A percentile compares a stretch with the other conserved stretches of the same genome.
phyloP scores from a whole-genome alignment of 2,113 vertebrate species.

The Xiphias gladius region DNA sequence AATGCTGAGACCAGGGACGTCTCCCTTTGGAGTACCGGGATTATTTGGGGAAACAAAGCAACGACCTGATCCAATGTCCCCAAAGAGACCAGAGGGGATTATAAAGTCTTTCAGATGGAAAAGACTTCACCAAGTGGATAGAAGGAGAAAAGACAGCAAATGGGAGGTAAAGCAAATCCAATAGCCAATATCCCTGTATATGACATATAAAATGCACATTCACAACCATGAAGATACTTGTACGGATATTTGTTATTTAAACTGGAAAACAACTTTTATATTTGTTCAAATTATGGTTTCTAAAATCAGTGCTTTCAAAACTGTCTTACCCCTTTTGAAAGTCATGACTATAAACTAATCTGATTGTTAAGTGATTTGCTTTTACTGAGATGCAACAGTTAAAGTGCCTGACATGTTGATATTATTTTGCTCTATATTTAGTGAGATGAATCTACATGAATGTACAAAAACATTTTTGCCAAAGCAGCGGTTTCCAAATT shows the following conservation, averaged over 20 bases:
- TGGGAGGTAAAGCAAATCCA: background rate
- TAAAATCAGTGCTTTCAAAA: background rate
- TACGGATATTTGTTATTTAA: background rate
- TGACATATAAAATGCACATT: background rate
- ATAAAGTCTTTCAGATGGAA: constrained; percentile 1
- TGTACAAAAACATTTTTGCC: background rate
- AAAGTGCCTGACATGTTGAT: background rate
- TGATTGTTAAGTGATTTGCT: background rate
- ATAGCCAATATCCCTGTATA: background rate
- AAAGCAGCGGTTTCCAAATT: background rate
- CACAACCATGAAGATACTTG: background rate
- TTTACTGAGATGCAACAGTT: too few species aligned
- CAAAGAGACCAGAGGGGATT: constrained; percentile 27
- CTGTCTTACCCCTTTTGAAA: background rate
- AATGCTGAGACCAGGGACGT: background rate
- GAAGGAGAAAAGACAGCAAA: background rate
- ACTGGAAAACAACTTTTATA: background rate
- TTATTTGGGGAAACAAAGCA: constrained; percentile 28
- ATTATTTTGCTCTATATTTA: background rate
- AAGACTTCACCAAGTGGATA: constrained; percentile 14
- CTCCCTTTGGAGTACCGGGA: constrained; percentile 17
- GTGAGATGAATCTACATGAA: too few species aligned
- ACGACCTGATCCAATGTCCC: background rate
- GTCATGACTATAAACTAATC: background rate
- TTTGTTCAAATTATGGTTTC: background rate